Conservation (phyloP, 2,797 vertebrate species). For the Luscinia megarhynchos region DNA sequence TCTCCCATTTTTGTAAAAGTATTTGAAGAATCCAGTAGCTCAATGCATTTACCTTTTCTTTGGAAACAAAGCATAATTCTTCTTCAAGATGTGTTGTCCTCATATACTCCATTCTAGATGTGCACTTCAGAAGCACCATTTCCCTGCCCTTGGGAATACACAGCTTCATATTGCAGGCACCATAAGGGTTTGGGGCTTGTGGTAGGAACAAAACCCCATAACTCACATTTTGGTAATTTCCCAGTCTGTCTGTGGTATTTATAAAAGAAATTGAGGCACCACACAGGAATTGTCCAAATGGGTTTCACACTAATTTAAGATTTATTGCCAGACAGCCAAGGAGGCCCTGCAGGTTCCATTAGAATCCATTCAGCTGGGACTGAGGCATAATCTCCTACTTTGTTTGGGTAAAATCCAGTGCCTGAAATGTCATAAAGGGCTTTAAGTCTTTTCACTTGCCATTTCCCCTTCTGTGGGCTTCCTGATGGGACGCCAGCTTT, state of each 20-base stretch:
- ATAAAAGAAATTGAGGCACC: not conserved
- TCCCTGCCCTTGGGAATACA: constrained; percentile 35
- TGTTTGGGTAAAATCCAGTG: not conserved
- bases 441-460: not conserved
- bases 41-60: constrained; percentile 7
- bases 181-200: not conserved
- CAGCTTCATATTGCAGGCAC: not conserved
- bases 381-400: not conserved
- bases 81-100: constrained; percentile 75
- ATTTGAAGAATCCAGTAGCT: not conserved
- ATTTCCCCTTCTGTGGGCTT: constrained; percentile 38
- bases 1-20: not conserved
- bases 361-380: not conserved
- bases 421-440: not conserved
- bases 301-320: not conserved
- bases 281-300: not conserved
- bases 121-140: constrained; percentile 64
- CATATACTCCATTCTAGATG: constrained; percentile 73
- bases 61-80: constrained; percentile 55
- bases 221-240: not conserved
- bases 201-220: not conserved
- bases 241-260: not conserved
- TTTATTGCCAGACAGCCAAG: not conserved
- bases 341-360: not conserved
- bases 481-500: constrained; percentile 24